A percentile compares a stretch with the other conserved stretches of the same genome.
These are phyloP conservation scores for Augiades crinisus DNA, from an alignment of 2,888 invertebrate genomes.

Conservation along the genomic window DNA sequence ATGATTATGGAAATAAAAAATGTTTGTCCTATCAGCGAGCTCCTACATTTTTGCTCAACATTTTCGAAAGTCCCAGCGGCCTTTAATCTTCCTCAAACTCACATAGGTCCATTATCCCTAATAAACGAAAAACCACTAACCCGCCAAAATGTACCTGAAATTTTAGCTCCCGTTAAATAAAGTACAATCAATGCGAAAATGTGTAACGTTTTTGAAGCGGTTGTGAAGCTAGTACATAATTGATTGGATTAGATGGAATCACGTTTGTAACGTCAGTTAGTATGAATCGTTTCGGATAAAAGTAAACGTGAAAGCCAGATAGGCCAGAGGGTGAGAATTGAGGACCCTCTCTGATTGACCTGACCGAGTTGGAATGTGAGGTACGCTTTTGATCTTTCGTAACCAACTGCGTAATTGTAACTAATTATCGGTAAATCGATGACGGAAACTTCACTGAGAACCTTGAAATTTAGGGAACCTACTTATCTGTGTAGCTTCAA, in stretches of 20 bases:
- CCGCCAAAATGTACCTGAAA: background rate
- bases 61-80: background rate
- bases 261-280: background rate
- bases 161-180: background rate
- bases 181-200: background rate
- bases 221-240: constrained; percentile 1
- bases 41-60: too few relatives aligned
- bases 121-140: background rate
- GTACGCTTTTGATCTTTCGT: too few relatives aligned
- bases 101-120: background rate
- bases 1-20: too few relatives aligned
- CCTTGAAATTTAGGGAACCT: too few relatives aligned
- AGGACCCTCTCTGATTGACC: too few relatives aligned
- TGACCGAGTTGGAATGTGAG: too few relatives aligned
- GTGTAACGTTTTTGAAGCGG: background rate
- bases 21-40: too few relatives aligned
- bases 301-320: background rate
- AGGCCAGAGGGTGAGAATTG: too few relatives aligned
- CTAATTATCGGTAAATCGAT: too few relatives aligned
- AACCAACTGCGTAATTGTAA: too few relatives aligned
- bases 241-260: constrained; percentile 10
- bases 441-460: too few relatives aligned
- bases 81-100: background rate
- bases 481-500: too few relatives aligned
- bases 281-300: background rate